phyloP scores from a whole-genome alignment of 2,888 invertebrate genomes.

The Rhamphomyia laevipes region DNA sequence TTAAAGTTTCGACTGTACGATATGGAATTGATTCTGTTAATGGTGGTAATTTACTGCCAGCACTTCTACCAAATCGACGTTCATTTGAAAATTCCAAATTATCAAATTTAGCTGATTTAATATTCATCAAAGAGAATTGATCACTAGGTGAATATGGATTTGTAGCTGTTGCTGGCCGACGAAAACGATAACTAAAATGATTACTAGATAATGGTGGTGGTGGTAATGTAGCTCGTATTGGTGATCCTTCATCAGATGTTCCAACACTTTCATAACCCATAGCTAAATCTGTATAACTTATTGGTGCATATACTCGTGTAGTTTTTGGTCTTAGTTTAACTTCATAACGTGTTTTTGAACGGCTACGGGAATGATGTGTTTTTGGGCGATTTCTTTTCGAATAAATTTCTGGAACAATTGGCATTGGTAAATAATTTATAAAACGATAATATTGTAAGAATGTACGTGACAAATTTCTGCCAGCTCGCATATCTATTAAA shows the following conservation, averaged over 20 bases:
- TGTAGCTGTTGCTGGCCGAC: conserved; percentile 16
- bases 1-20: conserved; percentile 20
- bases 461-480: conserved; percentile 62
- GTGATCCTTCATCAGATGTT: conserved; percentile 40
- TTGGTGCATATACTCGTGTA: conserved; percentile 39
- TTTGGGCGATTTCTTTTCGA: conserved; percentile 29
- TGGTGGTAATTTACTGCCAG: conserved; percentile 11
- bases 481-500: conserved; percentile 59
- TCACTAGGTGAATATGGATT: conserved; percentile 22
- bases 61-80: conserved; percentile 7
- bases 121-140: conserved; percentile 30
- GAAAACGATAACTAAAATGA: conserved; percentile 28
- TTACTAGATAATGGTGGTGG: conserved; percentile 17
- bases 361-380: conserved; percentile 32
- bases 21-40: conserved; percentile 14
- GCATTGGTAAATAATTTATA: conserved; percentile 51
- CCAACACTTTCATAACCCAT: conserved; percentile 43
- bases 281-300: conserved; percentile 43
- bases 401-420: conserved; percentile 35
- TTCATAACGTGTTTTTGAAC: conserved; percentile 35
- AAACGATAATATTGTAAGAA: conserved; percentile 71
- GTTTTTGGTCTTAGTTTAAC: conserved; percentile 39
- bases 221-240: conserved; percentile 23
- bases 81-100: conserved; percentile 22
- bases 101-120: conserved; percentile 27